phyloP scores from a whole-genome alignment of 1,140 invertebrate genomes.

The Formica exsecta region DNA sequence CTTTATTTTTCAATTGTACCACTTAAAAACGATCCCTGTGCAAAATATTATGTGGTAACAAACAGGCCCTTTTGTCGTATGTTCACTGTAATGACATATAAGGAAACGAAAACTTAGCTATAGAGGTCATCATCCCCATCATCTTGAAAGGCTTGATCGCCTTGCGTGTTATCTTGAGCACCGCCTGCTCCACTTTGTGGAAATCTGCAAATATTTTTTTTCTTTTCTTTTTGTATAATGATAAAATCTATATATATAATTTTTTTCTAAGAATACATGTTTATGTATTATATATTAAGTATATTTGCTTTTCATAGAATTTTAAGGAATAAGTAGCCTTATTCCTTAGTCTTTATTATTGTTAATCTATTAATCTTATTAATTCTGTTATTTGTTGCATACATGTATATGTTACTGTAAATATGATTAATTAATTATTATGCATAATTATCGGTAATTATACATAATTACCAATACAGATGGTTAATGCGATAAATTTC shows the following conservation, averaged over 20 bases:
- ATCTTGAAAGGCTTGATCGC: slow-evolving; percentile 93
- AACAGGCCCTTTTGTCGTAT: slow-evolving; percentile 84
- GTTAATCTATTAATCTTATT: background rate
- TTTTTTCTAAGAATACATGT: background rate
- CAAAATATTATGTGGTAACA: slow-evolving; percentile 78
- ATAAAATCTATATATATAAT: background rate
- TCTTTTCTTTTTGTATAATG: background rate
- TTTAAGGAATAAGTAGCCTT: background rate
- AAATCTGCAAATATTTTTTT: slow-evolving; percentile 86
- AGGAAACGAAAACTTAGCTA: slow-evolving; percentile 90
- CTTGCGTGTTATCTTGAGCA: slow-evolving; percentile 90
- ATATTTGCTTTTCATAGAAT: background rate
- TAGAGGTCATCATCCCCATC: slow-evolving; percentile 98
- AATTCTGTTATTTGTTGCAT: slow-evolving; percentile 5
- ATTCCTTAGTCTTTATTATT: background rate
- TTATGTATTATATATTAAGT: background rate
- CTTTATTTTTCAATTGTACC: slow-evolving; percentile 70
- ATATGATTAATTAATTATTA: too few species aligned
- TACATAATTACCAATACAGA: too few species aligned
- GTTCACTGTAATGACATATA: slow-evolving; percentile 81
- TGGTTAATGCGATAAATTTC: too few species aligned
- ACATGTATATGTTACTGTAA: background rate
- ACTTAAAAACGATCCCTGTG: slow-evolving; percentile 79
- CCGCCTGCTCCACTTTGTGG: slow-evolving; percentile 88
- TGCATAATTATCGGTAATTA: too few species aligned